Evolutionary conservation across 1,140 invertebrate genomes (phyloP).

Genomic region (Macrostomum lignano): DNA sequence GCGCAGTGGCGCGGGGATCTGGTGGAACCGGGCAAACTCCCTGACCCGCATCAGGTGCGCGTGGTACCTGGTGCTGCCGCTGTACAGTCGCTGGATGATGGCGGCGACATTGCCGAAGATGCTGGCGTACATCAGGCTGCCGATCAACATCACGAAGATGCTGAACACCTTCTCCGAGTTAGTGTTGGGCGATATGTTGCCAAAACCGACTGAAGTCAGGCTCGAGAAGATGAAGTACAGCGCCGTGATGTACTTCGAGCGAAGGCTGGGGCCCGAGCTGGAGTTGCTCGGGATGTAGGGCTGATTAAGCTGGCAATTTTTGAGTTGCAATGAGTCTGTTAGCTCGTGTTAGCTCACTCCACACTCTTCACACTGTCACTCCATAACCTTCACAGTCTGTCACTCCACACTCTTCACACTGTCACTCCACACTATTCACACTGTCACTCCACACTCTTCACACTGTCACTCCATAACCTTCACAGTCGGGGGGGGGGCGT

Average conservation of each 20-base stretch:
- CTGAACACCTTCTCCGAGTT: conserved; percentile 95
- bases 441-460: no score
- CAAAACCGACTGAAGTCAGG: conserved; percentile 90
- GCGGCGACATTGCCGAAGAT: conserved; percentile 98
- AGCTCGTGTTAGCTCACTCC: no score
- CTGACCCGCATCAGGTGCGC: conserved; percentile 99
- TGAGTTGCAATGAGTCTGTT: no score
- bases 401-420: no score
- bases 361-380: no score
- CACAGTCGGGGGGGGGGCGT: no score
- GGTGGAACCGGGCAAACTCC: conserved; percentile 98
- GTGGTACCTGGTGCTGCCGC: conserved; percentile 91
- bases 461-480: no score
- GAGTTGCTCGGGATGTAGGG: conserved; percentile 8
- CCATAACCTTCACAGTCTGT: no score
- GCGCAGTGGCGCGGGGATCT: conserved; percentile 86
- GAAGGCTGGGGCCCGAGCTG: conserved; percentile 13
- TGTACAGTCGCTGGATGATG: conserved; percentile 99
- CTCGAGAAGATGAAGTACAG: conserved; percentile 94
- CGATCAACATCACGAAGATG: conserved; percentile 95
- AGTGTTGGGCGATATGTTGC: conserved; percentile 83
- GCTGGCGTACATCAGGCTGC: conserved; percentile 81
- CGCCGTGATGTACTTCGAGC: conserved; percentile 48
- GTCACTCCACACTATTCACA: no score
- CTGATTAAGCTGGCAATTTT: no score